A percentile compares a stretch with the other conserved stretches of the same genome.
Conservation (phyloP, 2,113 vertebrate genomes). For the Pterophyllum scalare region DNA sequence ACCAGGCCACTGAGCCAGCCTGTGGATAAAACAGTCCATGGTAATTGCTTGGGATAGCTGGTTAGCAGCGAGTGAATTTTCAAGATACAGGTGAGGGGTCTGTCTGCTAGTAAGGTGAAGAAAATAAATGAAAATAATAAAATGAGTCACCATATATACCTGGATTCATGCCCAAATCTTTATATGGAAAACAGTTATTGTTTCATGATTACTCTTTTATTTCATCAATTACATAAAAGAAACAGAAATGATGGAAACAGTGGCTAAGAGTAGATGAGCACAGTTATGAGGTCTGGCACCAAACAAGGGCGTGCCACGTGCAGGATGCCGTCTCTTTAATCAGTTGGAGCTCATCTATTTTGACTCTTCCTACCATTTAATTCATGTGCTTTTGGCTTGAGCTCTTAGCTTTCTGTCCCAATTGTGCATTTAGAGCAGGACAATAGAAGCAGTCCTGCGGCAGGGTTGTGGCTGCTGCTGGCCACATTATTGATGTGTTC, state of each 20-base stretch:
- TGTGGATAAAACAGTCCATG: too few species aligned
- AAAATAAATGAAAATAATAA: too few species aligned
- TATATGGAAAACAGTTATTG: background rate
- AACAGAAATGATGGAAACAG: background rate
- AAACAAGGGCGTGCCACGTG: background rate
- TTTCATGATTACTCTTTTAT: background rate
- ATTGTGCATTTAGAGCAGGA: background rate
- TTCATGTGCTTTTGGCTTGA: background rate
- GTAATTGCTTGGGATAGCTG: too few species aligned
- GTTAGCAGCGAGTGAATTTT: too few species aligned
- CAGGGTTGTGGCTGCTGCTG: background rate
- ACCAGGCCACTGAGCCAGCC: too few species aligned
- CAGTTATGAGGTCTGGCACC: background rate
- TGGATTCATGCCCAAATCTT: background rate
- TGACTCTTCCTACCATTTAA: constrained; percentile 18
- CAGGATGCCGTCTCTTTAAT: background rate
- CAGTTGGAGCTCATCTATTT: background rate
- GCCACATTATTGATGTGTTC: background rate
- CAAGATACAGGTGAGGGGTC: too few species aligned
- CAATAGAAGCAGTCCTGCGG: background rate
- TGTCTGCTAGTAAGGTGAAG: too few species aligned
- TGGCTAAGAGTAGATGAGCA: background rate
- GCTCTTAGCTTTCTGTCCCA: constrained; percentile 21
- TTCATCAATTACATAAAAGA: background rate
- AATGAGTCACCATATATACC: too few species aligned